These are phyloP conservation scores for Cataglyphis altisquamis DNA, from an alignment of 2,888 invertebrate species.

Conservation along the genomic window DNA sequence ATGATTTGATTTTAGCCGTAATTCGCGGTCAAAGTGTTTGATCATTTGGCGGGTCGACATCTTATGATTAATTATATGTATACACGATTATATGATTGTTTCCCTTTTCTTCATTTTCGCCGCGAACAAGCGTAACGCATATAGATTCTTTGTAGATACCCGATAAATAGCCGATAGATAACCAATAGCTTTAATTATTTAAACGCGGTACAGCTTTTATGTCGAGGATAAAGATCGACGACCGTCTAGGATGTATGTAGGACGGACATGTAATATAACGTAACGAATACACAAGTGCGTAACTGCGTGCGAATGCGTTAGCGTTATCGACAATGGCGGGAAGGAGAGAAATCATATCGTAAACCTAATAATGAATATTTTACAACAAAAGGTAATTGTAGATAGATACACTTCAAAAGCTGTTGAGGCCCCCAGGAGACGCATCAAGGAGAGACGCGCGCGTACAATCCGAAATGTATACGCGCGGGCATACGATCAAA, in stretches of 20 bases:
- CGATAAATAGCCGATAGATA: constrained; percentile 82
- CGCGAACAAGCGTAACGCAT: constrained; percentile 79
- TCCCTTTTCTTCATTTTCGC: constrained; percentile 69
- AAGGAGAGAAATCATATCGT: constrained; percentile 85
- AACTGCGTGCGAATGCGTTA: constrained; percentile 71
- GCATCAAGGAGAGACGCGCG: constrained; percentile 64
- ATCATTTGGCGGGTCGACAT: constrained; percentile 70
- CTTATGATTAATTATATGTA: constrained; percentile 74
- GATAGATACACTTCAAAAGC: constrained; percentile 81
- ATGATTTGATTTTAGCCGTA: constrained; percentile 31
- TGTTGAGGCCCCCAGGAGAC: constrained; percentile 66
- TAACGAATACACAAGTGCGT: constrained; percentile 60
- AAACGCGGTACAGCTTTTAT: constrained; percentile 81
- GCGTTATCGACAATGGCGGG: constrained; percentile 71
- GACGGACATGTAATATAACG: constrained; percentile 77
- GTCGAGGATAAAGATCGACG: constrained; percentile 74
- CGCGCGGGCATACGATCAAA: constrained; percentile 76
- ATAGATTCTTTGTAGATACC: constrained; percentile 85
- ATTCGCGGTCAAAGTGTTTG: constrained; percentile 48
- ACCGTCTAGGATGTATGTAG: constrained; percentile 45
- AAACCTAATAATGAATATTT: constrained; percentile 86
- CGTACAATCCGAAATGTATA: constrained; percentile 51
- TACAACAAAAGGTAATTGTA: constrained; percentile 85
- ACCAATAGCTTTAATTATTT: constrained; percentile 86
- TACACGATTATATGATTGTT: constrained; percentile 40